Evolutionary conservation across 2,113 vertebrate genomes (phyloP).

Genomic region (Tupaia chinensis): DNA sequence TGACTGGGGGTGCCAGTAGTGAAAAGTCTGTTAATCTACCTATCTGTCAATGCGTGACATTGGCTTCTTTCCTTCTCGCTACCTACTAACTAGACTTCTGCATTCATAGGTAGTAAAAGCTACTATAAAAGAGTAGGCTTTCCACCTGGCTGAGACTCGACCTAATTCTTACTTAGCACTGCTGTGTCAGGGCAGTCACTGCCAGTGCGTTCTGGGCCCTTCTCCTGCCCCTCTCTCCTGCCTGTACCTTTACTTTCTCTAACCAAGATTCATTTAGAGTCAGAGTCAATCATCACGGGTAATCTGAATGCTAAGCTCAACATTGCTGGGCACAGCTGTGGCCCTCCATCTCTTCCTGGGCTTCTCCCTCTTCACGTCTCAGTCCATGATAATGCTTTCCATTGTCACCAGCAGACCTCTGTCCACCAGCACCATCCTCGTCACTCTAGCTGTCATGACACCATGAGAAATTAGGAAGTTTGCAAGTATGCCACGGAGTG

Average conservation of each 20-base stretch:
- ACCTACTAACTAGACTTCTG: neutral
- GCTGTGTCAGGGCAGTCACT: neutral
- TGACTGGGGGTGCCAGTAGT: neutral
- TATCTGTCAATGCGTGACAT: neutral
- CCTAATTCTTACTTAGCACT: neutral
- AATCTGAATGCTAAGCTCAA: conserved; percentile 25
- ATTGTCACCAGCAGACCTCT: conserved; percentile 4
- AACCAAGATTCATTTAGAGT: conserved; percentile 30
- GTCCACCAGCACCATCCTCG: neutral
- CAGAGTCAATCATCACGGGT: neutral
- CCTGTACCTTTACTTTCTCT: neutral
- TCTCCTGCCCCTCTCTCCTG: conserved; percentile 20
- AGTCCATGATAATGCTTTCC: conserved; percentile 10
- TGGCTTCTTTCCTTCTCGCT: conserved; percentile 6
- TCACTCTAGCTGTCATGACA: conserved; percentile 28
- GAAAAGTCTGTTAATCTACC: neutral
- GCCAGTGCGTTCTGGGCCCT: neutral
- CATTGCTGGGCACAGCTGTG: neutral
- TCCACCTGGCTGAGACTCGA: neutral
- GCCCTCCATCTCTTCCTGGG: conserved; percentile 27
- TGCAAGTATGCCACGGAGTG: conserved; percentile 22
- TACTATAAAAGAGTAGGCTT: conserved; percentile 1
- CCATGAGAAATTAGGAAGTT: neutral
- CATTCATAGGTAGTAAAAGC: conserved; percentile 10
- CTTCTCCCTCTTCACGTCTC: conserved; percentile 35